phyloP scores from a whole-genome alignment of 1,140 invertebrate species.

The Drosophila suzukii region DNA sequence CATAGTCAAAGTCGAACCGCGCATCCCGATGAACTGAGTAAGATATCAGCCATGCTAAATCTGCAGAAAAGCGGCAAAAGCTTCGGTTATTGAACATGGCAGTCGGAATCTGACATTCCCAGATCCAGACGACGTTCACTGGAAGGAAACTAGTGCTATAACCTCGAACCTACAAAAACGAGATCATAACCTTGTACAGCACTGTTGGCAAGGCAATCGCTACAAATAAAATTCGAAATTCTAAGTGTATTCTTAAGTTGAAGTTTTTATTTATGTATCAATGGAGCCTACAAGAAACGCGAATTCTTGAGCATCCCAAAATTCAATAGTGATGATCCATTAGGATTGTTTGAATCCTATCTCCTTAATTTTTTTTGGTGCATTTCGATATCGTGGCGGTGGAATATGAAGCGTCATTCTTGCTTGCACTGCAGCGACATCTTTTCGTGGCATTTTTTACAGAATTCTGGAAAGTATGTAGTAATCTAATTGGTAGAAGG shows the following conservation, averaged over 20 bases:
- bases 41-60: constrained; percentile 66
- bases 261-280: too few species aligned
- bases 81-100: constrained; percentile 77
- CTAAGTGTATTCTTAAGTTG: too few species aligned
- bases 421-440: constrained; percentile 43
- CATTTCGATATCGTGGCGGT: constrained; percentile 4
- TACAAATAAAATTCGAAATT: too few species aligned
- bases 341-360: too few species aligned
- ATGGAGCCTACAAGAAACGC: too few species aligned
- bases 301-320: too few species aligned
- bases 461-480: not conserved
- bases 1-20: constrained; percentile 51
- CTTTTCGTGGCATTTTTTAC: not conserved
- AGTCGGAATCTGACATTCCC: constrained; percentile 41
- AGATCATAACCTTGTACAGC: too few species aligned
- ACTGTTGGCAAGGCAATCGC: too few species aligned
- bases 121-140: constrained; percentile 20
- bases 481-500: not conserved
- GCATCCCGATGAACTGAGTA: constrained; percentile 71
- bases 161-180: too few species aligned
- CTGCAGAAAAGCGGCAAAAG: constrained; percentile 28
- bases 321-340: too few species aligned
- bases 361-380: too few species aligned
- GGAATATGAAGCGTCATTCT: too few species aligned
- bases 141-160: not conserved